Percentiles rank a stretch among this genome's conserved stretches.
Evolutionary conservation across 2,113 vertebrate genomes (phyloP).

Genomic region (Montifringilla adamsi): DNA sequence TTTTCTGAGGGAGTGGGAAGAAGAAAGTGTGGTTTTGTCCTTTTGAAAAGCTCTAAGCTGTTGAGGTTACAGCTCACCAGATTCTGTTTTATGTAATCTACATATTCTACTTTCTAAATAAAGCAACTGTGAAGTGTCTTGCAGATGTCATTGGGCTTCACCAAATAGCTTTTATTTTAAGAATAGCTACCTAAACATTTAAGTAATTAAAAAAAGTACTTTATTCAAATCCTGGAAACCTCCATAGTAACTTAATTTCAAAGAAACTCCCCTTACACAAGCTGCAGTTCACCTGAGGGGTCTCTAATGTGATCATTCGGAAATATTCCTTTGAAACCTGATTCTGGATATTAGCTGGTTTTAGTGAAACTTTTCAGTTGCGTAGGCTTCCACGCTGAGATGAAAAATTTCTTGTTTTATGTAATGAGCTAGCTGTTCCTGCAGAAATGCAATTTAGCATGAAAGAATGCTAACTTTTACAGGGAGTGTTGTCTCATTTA

Average conservation of each 20-base stretch:
- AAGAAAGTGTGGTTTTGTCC: background rate
- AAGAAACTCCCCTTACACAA: background rate
- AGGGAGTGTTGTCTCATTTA: background rate
- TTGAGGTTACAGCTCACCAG: slow-evolving; percentile 7
- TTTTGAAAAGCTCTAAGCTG: slow-evolving; percentile 16
- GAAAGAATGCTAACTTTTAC: background rate
- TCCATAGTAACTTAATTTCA: background rate
- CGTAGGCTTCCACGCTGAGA: background rate
- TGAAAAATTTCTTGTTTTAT: background rate
- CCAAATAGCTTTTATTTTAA: background rate
- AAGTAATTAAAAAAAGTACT: background rate
- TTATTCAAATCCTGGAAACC: background rate
- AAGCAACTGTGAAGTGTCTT: slow-evolving; percentile 1
- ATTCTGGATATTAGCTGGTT: background rate
- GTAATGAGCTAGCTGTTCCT: background rate
- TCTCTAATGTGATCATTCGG: background rate
- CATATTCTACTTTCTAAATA: background rate
- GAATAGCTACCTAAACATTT: background rate
- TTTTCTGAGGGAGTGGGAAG: background rate
- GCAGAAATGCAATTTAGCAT: background rate
- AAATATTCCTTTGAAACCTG: background rate
- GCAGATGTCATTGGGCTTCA: background rate
- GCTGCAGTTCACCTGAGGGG: background rate
- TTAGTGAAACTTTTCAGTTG: background rate
- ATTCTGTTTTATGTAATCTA: slow-evolving; percentile 36